phyloP scores from a whole-genome alignment of 2,888 invertebrate species.

The Helobdella robusta region DNA sequence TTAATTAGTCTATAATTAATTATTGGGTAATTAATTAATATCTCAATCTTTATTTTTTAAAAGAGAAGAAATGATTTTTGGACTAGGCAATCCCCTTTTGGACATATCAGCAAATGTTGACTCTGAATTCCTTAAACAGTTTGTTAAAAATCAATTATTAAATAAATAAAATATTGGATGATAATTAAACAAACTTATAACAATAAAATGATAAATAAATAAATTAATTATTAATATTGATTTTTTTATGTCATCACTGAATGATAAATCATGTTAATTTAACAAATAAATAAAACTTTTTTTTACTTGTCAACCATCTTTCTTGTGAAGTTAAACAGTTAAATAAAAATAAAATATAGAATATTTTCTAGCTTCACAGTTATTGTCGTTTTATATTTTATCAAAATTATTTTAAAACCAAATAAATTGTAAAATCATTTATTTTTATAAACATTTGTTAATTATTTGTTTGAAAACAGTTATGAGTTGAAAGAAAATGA shows the following conservation, averaged over 20 bases:
- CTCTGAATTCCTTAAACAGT: constrained; percentile 69
- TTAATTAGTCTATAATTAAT: no score
- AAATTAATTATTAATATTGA: no score
- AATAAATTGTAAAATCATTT: no score
- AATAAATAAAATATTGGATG: not conserved
- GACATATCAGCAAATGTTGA: constrained; percentile 80
- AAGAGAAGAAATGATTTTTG: constrained; percentile 73
- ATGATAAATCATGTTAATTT: no score
- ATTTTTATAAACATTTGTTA: no score
- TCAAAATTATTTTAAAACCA: not conserved
- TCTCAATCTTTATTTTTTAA: no score
- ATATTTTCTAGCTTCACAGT: not conserved
- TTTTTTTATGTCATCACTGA: no score
- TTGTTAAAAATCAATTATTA: constrained; percentile 46
- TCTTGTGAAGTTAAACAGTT: not conserved
- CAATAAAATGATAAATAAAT: not conserved
- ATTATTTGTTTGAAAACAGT: constrained; percentile 38
- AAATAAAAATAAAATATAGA: not conserved
- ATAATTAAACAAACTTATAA: not conserved
- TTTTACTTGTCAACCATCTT: not conserved
- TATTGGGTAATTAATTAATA: no score
- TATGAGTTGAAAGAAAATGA: constrained; percentile 72
- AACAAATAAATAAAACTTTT: no score
- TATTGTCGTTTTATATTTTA: not conserved
- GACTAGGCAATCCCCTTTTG: constrained; percentile 88